phyloP scores from a whole-genome alignment of 2,113 vertebrate species.

The Dissostichus mawsoni region DNA sequence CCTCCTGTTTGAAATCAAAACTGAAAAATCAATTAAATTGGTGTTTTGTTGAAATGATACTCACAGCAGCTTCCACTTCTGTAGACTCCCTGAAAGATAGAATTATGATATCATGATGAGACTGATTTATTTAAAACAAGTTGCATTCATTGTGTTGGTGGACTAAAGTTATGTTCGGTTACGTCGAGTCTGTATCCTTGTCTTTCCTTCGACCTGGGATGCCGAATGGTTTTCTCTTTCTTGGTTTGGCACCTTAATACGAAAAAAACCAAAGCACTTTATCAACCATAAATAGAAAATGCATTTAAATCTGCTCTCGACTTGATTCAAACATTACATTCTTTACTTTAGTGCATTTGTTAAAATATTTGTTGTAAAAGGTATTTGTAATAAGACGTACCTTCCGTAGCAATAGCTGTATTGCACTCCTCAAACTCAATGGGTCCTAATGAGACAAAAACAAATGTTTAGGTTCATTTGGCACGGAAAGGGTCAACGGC shows the following conservation, averaged over 20 bases:
- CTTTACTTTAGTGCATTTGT: not conserved
- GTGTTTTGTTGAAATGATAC: slow-evolving; percentile 72
- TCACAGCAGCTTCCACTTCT: slow-evolving; percentile 95
- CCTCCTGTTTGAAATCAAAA: slow-evolving; percentile 34
- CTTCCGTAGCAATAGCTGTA: slow-evolving; percentile 91
- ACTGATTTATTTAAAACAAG: not conserved
- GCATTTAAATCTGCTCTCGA: not conserved
- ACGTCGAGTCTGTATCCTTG: slow-evolving; percentile 96
- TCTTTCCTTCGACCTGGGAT: slow-evolving; percentile 95
- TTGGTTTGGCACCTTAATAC: slow-evolving; percentile 89
- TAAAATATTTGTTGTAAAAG: not conserved
- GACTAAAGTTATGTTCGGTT: slow-evolving; percentile 75
- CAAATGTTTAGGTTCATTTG: slow-evolving; percentile 65
- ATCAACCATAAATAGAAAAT: not conserved
- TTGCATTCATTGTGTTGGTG: not conserved
- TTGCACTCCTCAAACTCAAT: slow-evolving; percentile 99
- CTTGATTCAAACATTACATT: not conserved
- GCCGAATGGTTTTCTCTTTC: slow-evolving; percentile 93
- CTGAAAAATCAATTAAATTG: not conserved
- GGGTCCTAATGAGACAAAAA: slow-evolving; percentile 83
- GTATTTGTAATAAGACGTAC: slow-evolving; percentile 71
- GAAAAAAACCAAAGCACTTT: slow-evolving; percentile 9
- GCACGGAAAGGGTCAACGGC: slow-evolving; percentile 69
- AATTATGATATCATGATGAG: not conserved
- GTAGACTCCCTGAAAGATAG: slow-evolving; percentile 84